Evolutionary conservation across 2,888 invertebrate genomes (phyloP).

Genomic region (Adelphocoris suturalis): DNA sequence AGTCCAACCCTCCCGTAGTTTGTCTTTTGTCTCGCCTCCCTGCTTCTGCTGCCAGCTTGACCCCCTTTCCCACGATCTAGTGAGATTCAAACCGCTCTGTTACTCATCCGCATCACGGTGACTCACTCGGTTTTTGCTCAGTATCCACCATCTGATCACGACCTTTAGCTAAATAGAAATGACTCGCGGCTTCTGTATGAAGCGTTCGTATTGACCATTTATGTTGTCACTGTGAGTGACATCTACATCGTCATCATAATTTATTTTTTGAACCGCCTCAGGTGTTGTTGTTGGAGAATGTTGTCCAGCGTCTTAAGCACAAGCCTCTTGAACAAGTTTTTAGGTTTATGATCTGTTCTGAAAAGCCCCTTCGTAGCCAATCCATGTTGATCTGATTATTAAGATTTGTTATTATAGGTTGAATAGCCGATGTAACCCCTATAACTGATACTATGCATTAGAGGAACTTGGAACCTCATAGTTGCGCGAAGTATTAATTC

Average conservation of each 20-base stretch:
- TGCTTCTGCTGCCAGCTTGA: neutral
- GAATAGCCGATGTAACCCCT: too few relatives aligned
- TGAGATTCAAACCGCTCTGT: conserved; percentile 17
- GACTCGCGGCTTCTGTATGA: neutral
- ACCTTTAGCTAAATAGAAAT: neutral
- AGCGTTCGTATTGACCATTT: neutral
- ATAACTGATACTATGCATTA: too few relatives aligned
- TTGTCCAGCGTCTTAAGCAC: too few relatives aligned
- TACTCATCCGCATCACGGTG: conserved; percentile 35
- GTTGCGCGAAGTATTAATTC: too few relatives aligned
- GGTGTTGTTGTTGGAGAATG: too few relatives aligned
- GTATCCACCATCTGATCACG: neutral
- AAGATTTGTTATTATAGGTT: too few relatives aligned
- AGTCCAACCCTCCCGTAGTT: neutral
- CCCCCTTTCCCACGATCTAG: conserved; percentile 45
- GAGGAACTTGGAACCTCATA: too few relatives aligned
- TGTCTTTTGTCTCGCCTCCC: conserved; percentile 15
- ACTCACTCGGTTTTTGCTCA: conserved; percentile 13
- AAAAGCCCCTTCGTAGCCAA: neutral
- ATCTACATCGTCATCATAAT: too few relatives aligned
- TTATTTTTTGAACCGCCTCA: too few relatives aligned
- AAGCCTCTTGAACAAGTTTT: too few relatives aligned
- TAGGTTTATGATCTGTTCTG: neutral
- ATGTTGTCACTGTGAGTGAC: too few relatives aligned
- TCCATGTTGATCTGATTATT: too few relatives aligned